Evolutionary conservation across 92 coral and sea anemone species (phyloP).

Genomic region (Parazoanthus darwini): DNA sequence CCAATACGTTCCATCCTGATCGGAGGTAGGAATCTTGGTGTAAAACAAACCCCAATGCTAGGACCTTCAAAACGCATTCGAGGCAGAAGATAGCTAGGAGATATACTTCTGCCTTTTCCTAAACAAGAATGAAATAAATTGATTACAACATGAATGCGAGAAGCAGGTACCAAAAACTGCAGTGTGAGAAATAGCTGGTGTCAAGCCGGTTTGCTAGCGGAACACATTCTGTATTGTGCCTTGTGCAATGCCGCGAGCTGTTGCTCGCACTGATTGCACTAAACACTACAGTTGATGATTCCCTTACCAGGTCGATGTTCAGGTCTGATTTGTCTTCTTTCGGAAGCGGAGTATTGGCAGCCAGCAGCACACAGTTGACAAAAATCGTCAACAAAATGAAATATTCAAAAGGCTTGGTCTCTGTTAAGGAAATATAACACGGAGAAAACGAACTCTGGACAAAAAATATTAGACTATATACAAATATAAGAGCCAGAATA

Average conservation of each 20-base stretch:
- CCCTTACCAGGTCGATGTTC: constrained; percentile 79
- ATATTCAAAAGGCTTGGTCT: constrained; percentile 73
- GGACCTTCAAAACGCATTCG: constrained; percentile 80
- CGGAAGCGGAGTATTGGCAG: constrained; percentile 95
- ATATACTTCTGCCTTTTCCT: constrained; percentile 96
- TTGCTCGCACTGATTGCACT: not conserved
- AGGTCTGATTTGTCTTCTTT: constrained; percentile 82
- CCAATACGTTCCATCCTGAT: constrained; percentile 96
- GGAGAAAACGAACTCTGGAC: constrained; percentile 35
- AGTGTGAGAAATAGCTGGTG: constrained; percentile 25
- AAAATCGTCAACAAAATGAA: constrained; percentile 97
- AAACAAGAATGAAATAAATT: constrained; percentile 42
- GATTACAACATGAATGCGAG: constrained; percentile 38
- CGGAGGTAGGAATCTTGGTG: constrained; percentile 92
- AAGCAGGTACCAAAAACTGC: constrained; percentile 40
- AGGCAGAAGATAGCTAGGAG: constrained; percentile 92
- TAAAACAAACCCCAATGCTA: constrained; percentile 87
- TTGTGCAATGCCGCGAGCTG: not conserved
- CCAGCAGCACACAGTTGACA: constrained; percentile 96
- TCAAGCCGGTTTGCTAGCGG: not conserved
- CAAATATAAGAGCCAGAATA: not conserved
- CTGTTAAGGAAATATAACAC: constrained; percentile 40
- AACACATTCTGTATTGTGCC: constrained; percentile 34
- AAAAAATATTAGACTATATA: constrained; percentile 10
- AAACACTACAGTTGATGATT: not conserved